These are phyloP conservation scores for Natrix natrix DNA, from an alignment of 2,797 vertebrate genomes.

Conservation along the genomic window DNA sequence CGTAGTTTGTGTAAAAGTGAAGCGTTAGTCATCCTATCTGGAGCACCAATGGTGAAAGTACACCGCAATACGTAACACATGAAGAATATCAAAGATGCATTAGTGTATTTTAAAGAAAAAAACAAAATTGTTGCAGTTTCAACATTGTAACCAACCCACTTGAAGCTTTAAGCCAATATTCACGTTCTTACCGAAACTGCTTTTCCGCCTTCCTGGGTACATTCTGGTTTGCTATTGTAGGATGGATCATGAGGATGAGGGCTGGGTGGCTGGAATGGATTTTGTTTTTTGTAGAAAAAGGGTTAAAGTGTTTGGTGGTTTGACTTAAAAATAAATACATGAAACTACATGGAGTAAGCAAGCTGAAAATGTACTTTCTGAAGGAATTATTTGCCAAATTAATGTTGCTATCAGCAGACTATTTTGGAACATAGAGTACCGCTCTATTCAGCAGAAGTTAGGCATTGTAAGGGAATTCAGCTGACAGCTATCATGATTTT, in stretches of 20 bases:
- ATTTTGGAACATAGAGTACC: constrained; percentile 47
- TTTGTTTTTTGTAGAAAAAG: constrained; percentile 66
- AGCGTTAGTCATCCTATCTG: neutral
- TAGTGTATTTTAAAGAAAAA: neutral
- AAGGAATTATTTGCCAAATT: constrained; percentile 40
- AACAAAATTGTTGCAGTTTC: neutral
- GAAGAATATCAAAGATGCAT: neutral
- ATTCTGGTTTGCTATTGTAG: constrained; percentile 71
- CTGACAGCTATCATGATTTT: neutral
- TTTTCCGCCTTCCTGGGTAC: constrained; percentile 67
- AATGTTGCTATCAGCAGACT: constrained; percentile 52
- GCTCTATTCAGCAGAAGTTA: constrained; percentile 66
- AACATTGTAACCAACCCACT: constrained; percentile 58
- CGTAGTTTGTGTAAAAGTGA: neutral
- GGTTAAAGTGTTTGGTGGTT: constrained; percentile 61
- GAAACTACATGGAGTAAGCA: constrained; percentile 53
- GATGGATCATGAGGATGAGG: constrained; percentile 70
- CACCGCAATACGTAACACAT: neutral
- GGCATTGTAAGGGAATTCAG: neutral
- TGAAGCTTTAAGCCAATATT: constrained; percentile 57
- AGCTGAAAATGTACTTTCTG: constrained; percentile 38
- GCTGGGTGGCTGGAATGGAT: constrained; percentile 71
- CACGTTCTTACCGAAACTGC: constrained; percentile 68
- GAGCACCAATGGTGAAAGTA: neutral
- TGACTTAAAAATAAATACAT: constrained; percentile 31